A percentile compares a stretch with the other conserved stretches of the same genome.
These are phyloP conservation scores for Todiramphus saurophagus DNA, from an alignment of 2,113 vertebrate species.

Conservation along the genomic window DNA sequence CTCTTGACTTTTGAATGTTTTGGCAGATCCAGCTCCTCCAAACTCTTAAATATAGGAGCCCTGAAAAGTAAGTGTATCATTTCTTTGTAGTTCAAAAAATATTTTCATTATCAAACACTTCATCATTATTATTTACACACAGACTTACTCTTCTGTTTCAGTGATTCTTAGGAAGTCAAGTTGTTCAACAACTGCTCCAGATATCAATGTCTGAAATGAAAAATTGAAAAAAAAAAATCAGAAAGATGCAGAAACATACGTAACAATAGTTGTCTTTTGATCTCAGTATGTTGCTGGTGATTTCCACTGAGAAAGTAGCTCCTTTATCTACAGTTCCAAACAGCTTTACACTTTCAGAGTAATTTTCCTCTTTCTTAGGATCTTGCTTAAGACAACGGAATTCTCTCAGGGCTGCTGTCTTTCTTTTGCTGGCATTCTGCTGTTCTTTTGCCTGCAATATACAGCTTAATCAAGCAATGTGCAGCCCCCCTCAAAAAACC, in stretches of 20 bases:
- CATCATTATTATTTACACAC: background rate
- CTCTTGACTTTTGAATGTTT: conserved; percentile 97
- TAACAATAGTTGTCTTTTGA: background rate
- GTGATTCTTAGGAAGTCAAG: conserved; percentile 94
- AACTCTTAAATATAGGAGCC: conserved; percentile 92
- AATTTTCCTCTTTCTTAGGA: background rate
- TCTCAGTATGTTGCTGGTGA: background rate
- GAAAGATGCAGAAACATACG: background rate
- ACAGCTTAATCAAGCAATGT: background rate
- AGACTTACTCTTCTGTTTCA: conserved; percentile 88
- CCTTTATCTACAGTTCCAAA: background rate
- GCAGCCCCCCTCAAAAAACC: background rate
- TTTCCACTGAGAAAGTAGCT: background rate
- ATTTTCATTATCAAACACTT: background rate
- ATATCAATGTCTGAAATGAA: conserved; percentile 90
- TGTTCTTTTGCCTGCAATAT: background rate
- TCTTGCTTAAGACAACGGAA: background rate
- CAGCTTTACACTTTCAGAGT: background rate
- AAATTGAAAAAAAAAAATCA: background rate
- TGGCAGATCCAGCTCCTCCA: conserved; percentile 93
- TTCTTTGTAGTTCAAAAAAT: background rate
- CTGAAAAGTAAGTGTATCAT: conserved; percentile 61
- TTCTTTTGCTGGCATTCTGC: background rate
- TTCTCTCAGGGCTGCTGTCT: background rate
- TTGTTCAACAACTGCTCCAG: conserved; percentile 94